Conservation (phyloP, 2,113 vertebrate species). For the Dromaius novaehollandiae region DNA sequence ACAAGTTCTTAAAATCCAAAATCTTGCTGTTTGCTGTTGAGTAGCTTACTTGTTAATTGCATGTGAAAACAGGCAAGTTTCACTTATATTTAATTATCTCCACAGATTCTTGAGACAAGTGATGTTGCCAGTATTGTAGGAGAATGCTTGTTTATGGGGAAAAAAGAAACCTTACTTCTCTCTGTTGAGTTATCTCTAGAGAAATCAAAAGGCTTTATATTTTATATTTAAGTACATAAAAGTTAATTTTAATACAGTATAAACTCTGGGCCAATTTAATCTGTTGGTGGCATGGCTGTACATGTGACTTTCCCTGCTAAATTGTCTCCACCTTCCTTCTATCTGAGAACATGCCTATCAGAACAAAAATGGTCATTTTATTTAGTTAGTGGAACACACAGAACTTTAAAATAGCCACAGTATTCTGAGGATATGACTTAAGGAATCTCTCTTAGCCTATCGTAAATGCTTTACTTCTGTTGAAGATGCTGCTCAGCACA, state of each 20-base stretch:
- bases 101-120: not conserved
- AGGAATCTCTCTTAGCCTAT: not conserved
- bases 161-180: not conserved
- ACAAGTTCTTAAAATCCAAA: not conserved
- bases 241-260: not conserved
- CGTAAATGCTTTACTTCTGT: not conserved
- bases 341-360: not conserved
- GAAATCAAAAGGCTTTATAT: not conserved
- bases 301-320: not conserved
- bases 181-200: not conserved
- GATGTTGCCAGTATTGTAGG: not conserved
- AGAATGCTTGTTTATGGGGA: not conserved
- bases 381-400: accelerated
- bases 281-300: not conserved
- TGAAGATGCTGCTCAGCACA: not conserved
- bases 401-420: not conserved
- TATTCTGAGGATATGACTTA: not conserved
- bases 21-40: not conserved
- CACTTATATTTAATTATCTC: not conserved
- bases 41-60: not conserved
- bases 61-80: not conserved
- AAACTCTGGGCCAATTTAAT: not conserved
- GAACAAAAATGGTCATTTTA: not conserved
- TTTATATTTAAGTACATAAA: not conserved
- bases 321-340: not conserved